Percentiles rank a stretch among this genome's conserved stretches.
Conservation (phyloP, 2,888 invertebrate genomes). For the Eilema griseolum region DNA sequence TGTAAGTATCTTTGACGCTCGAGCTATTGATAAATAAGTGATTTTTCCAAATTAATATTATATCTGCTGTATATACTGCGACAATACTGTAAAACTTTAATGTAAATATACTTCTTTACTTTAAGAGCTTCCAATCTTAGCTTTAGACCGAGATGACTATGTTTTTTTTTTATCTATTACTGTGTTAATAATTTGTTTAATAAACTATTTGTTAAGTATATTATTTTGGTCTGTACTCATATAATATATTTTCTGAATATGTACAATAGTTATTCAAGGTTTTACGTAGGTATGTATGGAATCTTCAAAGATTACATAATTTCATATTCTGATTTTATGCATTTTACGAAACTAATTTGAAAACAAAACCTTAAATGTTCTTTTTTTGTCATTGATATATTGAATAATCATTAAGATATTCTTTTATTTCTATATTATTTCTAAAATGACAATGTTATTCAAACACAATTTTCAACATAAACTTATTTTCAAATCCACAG, state of each 20-base stretch:
- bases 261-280: neutral
- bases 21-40: constrained; percentile 23
- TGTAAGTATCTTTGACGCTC: constrained; percentile 55
- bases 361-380: too few relatives aligned
- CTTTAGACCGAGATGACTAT: constrained; percentile 48
- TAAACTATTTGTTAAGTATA: neutral
- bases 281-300: neutral
- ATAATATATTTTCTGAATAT: neutral
- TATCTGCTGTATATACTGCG: constrained; percentile 79
- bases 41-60: constrained; percentile 37
- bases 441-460: neutral
- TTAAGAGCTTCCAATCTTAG: constrained; percentile 59
- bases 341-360: neutral
- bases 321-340: neutral
- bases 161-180: constrained; percentile 23
- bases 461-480: neutral
- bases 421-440: neutral
- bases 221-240: neutral
- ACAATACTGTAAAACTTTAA: constrained; percentile 41
- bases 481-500: constrained; percentile 66
- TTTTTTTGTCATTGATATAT: neutral
- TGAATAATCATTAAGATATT: neutral
- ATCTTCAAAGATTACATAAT: neutral
- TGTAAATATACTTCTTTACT: constrained; percentile 61
- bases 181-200: constrained; percentile 27